A percentile compares a stretch with the other conserved stretches of the same genome.
Evolutionary conservation across 1,140 invertebrate species (phyloP).

Genomic region (Drosophila athabasca): DNA sequence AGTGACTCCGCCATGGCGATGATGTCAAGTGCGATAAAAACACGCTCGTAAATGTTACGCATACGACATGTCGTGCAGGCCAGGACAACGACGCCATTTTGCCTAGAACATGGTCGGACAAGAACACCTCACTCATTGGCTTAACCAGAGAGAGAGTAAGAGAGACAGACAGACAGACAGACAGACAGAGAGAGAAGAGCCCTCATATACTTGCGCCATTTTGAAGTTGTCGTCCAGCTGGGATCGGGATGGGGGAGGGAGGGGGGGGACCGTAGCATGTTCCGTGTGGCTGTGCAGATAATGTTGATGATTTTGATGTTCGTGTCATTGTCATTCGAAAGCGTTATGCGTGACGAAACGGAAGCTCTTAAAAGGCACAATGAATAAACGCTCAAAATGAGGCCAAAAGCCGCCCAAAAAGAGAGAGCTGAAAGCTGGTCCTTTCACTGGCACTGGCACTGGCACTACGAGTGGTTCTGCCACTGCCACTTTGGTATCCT

Average conservation of each 20-base stretch:
- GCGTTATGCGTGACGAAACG: constrained; percentile 77
- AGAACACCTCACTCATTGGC: constrained; percentile 60
- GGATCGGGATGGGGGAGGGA: constrained; percentile 29
- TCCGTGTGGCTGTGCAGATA: constrained; percentile 55
- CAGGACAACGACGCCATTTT: constrained; percentile 50
- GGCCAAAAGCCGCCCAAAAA: constrained; percentile 62
- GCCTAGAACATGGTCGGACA: constrained; percentile 42
- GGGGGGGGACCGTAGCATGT: constrained; percentile 13
- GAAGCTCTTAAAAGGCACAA: constrained; percentile 75
- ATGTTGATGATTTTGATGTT: constrained; percentile 78
- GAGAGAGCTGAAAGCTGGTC: no score
- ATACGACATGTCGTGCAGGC: constrained; percentile 56
- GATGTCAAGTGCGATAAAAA: constrained; percentile 59
- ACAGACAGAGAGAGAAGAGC: background rate
- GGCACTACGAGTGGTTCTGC: constrained; percentile 20
- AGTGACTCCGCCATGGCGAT: constrained; percentile 28
- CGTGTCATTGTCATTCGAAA: constrained; percentile 68
- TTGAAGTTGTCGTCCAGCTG: constrained; percentile 48
- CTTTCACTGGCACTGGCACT: constrained; percentile 9
- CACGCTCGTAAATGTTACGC: constrained; percentile 67
- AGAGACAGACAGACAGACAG: background rate
- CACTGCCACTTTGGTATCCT: constrained; percentile 22
- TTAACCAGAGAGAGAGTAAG: background rate
- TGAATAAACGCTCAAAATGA: constrained; percentile 69
- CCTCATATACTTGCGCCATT: constrained; percentile 22